phyloP scores from a whole-genome alignment of 2,113 vertebrate species.

The Scomber scombrus region DNA sequence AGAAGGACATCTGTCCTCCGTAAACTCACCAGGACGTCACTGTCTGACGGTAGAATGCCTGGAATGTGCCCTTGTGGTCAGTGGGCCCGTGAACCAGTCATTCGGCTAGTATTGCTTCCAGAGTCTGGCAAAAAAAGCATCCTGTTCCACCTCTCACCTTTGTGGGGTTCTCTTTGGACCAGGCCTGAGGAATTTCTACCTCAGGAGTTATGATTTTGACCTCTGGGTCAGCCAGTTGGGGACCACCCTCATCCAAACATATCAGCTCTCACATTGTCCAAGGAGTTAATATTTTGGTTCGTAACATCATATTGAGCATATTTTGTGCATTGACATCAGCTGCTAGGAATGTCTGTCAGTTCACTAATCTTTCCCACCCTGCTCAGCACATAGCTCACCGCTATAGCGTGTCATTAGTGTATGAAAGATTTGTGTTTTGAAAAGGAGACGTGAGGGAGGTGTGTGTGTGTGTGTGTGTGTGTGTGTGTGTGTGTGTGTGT shows the following conservation, averaged over 20 bases:
- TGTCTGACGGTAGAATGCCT: conserved; percentile 65
- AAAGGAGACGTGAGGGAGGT: conserved; percentile 65
- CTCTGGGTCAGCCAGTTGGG: conserved; percentile 57
- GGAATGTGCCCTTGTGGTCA: conserved; percentile 74
- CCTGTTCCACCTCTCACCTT: conserved; percentile 60
- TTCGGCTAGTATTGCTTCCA: conserved; percentile 40
- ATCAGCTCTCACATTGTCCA: conserved; percentile 72
- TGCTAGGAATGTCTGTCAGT: conserved; percentile 80
- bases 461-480: conserved; percentile 10
- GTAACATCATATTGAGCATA: conserved; percentile 69
- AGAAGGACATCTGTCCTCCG: conserved; percentile 70
- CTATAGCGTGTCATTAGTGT: conserved; percentile 71
- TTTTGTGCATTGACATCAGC: conserved; percentile 78
- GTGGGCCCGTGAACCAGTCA: conserved; percentile 39
- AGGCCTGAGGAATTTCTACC: conserved; percentile 66
- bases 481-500: conserved; percentile 40
- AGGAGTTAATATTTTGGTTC: conserved; percentile 69
- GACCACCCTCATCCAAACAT: conserved; percentile 76
- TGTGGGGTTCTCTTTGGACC: conserved; percentile 40
- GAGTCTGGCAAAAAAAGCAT: conserved; percentile 55
- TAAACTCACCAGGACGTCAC: conserved; percentile 57
- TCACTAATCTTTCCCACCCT: conserved; percentile 76
- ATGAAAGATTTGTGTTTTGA: conserved; percentile 78
- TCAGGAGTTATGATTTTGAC: conserved; percentile 66
- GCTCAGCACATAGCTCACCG: conserved; percentile 47